Evolutionary conservation across 2,113 vertebrate species (phyloP).

Genomic region (Pangasianodon hypophthalmus): DNA sequence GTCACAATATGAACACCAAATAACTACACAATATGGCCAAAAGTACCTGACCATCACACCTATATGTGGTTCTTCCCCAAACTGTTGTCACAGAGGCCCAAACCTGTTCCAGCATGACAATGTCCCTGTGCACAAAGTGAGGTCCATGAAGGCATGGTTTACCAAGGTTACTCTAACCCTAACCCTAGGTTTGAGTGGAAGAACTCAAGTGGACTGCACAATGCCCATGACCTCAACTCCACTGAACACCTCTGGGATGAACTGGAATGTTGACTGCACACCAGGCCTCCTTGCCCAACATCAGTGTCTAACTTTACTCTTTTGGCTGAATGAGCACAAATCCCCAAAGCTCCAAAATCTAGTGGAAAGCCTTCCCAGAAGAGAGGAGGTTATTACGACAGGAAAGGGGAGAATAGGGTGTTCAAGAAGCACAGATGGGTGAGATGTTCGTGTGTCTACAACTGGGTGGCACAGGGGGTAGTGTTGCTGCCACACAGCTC

Average conservation of each 20-base stretch:
- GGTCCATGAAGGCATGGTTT: background rate
- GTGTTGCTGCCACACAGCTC: background rate
- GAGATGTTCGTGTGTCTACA: background rate
- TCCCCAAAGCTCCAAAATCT: background rate
- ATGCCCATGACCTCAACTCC: background rate
- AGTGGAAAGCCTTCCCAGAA: background rate
- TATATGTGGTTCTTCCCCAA: background rate
- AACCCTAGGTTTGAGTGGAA: background rate
- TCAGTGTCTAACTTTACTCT: background rate
- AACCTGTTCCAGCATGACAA: background rate
- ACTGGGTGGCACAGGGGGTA: background rate
- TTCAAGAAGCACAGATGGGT: background rate
- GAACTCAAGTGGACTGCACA: background rate
- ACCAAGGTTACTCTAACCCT: too few species aligned
- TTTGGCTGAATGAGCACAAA: background rate
- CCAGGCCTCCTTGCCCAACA: background rate
- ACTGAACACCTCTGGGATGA: background rate
- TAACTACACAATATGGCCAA: background rate
- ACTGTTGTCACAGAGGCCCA: background rate
- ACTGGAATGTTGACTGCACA: background rate
- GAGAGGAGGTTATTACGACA: background rate
- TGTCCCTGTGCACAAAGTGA: background rate
- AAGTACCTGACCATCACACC: background rate
- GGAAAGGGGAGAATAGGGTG: background rate
- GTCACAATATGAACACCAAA: background rate